A percentile compares a stretch with the other conserved stretches of the same genome.
Evolutionary conservation across 2,113 vertebrate species (phyloP).

Genomic region (Colius striatus): DNA sequence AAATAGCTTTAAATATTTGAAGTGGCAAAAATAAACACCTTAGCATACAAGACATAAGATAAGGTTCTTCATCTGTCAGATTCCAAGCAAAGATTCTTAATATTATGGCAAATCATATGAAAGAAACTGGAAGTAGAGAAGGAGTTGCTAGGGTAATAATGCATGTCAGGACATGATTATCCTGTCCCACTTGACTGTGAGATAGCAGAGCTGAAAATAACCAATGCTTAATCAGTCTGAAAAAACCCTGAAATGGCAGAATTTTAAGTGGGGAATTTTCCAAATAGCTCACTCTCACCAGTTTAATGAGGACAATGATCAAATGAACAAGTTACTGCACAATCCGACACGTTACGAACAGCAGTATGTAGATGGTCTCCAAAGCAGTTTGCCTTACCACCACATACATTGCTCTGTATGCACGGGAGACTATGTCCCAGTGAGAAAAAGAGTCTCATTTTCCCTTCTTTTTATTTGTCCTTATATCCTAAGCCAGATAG

Average conservation of each 20-base stretch:
- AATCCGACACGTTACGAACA: fast-evolving
- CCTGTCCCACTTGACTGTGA: background rate
- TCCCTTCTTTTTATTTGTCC: background rate
- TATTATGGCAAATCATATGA: background rate
- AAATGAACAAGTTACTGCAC: background rate
- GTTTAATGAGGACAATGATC: background rate
- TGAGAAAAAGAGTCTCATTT: background rate
- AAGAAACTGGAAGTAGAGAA: background rate
- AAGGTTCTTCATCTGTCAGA: background rate
- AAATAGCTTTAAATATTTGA: background rate
- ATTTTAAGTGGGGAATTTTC: background rate
- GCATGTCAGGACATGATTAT: background rate
- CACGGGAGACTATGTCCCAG: background rate
- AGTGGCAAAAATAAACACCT: background rate
- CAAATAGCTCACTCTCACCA: background rate
- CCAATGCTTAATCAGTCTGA: background rate
- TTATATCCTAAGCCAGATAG: background rate
- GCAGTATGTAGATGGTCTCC: fast-evolving
- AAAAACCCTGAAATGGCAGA: background rate
- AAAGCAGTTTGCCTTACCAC: background rate
- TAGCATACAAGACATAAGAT: background rate
- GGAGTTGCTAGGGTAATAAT: background rate
- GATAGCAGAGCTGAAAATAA: background rate
- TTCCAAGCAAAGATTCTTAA: background rate
- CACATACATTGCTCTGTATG: background rate